phyloP scores from a whole-genome alignment of 2,888 invertebrate species.

The Xestobium rufovillosum region DNA sequence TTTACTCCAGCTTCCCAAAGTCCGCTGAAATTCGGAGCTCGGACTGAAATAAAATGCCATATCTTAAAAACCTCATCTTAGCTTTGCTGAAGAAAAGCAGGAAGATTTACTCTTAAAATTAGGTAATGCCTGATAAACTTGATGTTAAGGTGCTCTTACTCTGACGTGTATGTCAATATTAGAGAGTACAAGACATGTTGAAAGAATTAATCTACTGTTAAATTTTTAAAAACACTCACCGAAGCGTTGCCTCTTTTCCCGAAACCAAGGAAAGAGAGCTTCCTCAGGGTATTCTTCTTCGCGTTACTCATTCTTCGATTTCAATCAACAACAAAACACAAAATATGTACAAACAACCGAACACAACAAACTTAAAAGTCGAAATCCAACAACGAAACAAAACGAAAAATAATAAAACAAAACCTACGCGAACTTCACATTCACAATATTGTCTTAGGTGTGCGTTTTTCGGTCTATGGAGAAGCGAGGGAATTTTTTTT shows the following conservation, averaged over 20 bases:
- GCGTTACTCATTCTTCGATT: slow-evolving; percentile 31
- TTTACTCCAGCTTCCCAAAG: too few species aligned
- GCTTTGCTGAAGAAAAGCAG: too few species aligned
- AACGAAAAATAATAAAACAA: neutral
- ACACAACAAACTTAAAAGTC: neutral
- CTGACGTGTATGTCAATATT: too few species aligned
- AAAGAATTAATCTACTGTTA: slow-evolving; percentile 2
- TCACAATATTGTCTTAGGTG: neutral
- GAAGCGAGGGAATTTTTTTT: slow-evolving; percentile 34
- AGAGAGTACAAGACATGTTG: too few species aligned
- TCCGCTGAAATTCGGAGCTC: too few species aligned
- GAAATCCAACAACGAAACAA: neutral
- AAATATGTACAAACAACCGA: too few species aligned
- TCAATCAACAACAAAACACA: slow-evolving; percentile 4
- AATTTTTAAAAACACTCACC: slow-evolving; percentile 3
- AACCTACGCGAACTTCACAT: neutral
- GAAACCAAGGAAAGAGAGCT: slow-evolving; percentile 68
- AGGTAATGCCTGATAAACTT: too few species aligned
- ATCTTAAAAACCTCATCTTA: too few species aligned
- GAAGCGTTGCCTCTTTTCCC: slow-evolving; percentile 25
- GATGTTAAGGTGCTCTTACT: too few species aligned
- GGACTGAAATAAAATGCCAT: too few species aligned
- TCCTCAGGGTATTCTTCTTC: slow-evolving; percentile 54
- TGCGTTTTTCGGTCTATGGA: slow-evolving; percentile 11
- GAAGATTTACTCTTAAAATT: too few species aligned